Evolutionary conservation across 1,140 invertebrate genomes (phyloP), one percentile per base, ranked within the genome.

Genomic region (Sinonovacula constricta): DNA sequence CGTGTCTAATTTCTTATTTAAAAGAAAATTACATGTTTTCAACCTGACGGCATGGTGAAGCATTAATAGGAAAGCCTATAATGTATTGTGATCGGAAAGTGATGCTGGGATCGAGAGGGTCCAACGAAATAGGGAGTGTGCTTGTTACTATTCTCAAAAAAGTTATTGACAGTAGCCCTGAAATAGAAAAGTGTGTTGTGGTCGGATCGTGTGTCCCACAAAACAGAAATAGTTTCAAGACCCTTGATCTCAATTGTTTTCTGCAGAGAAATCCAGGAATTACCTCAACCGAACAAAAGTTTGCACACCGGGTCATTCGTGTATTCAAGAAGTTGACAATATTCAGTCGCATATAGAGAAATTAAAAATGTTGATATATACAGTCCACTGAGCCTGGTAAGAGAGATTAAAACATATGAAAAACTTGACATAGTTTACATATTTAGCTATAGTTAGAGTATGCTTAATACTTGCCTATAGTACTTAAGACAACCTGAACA

Each of bases 101-200:
- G 28, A 69, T 59, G 56, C 45, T 49, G 82, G 83, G n/a, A n/a
- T n/a, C n/a, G 15, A 71, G 72, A 30, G 62, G 62, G 3, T 71
- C 80, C 14, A 83, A 85, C 80, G 81, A 86, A 57, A 86, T 84
- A 24, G 80, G 74, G 14, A 75, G 67, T 70, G 77, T 72, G 4
- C 60, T 84, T 12, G n/a, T 74, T 24, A 63, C n/a, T 53, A 68
- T 82, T 22, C 36, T 83, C n/a, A 33, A 78, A 24, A 53, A 69
- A 24, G 51, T 84, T 49, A n/a, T 81, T 15, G 22, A 24, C 0
- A 60, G 76, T 15, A 26, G 80, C 66, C 67, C 75, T 26, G 24
- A 72, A 31, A 24, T 72, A 26, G 53, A 75, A 31, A 28, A 59
- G 31, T 4, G 60, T 65, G 26, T 36, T 68, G 5, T 84, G 83